These are phyloP conservation scores for Agrochola litura DNA, from an alignment of 2,888 invertebrate genomes.

Conservation along the genomic window DNA sequence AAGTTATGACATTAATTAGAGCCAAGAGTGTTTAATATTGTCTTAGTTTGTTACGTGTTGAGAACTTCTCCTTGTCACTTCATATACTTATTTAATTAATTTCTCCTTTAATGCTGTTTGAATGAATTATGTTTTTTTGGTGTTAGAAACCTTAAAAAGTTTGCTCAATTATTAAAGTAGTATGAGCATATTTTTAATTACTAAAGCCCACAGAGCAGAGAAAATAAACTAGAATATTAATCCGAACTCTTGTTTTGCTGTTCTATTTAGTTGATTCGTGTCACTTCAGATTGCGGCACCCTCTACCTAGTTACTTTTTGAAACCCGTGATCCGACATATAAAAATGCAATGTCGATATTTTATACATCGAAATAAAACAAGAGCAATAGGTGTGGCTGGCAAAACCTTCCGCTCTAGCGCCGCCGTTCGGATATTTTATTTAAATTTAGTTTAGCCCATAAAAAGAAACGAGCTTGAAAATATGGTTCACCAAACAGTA, in stretches of 20 bases:
- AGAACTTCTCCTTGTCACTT: slow-evolving; percentile 30
- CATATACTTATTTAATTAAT: slow-evolving; percentile 39
- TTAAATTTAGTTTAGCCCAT: slow-evolving; percentile 55
- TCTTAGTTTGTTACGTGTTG: slow-evolving; percentile 42
- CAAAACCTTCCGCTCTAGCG: slow-evolving; percentile 36
- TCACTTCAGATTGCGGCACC: background rate
- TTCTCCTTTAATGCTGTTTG: slow-evolving; percentile 18
- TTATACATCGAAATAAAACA: slow-evolving; percentile 39
- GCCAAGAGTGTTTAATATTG: slow-evolving; percentile 53
- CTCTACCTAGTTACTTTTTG: background rate
- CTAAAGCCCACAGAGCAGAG: background rate
- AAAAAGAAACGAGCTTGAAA: slow-evolving; percentile 56
- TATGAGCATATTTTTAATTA: background rate
- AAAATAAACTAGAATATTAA: background rate
- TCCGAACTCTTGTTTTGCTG: background rate
- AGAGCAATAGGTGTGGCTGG: slow-evolving; percentile 37
- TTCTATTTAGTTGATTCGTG: background rate
- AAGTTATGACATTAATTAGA: slow-evolving; percentile 50
- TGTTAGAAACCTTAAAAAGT: background rate
- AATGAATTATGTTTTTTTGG: slow-evolving; percentile 1
- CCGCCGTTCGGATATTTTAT: slow-evolving; percentile 46
- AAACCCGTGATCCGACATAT: slow-evolving; percentile 1
- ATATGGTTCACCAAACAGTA: slow-evolving; percentile 35
- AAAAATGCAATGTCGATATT: slow-evolving; percentile 37
- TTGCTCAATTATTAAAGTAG: background rate